phyloP scores from a whole-genome alignment of 2,888 invertebrate species.

The Caradrina clavipalpis region DNA sequence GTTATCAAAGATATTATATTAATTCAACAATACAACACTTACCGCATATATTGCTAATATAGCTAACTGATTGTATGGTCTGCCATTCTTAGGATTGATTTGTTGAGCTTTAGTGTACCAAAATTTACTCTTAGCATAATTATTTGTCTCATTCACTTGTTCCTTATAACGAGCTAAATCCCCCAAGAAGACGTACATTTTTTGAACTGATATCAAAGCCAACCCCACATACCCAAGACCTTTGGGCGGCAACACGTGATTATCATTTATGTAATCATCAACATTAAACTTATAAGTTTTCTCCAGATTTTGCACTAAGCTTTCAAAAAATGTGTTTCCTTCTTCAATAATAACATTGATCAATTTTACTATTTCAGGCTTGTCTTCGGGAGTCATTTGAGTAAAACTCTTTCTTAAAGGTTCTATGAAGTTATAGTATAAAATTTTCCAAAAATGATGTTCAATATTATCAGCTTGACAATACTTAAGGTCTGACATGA shows the following conservation, averaged over 20 bases:
- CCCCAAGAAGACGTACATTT: conserved; percentile 96
- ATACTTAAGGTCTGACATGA: conserved; percentile 95
- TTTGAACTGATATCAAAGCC: conserved; percentile 96
- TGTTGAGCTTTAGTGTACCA: conserved; percentile 98
- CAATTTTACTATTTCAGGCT: conserved; percentile 92
- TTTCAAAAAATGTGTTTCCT: conserved; percentile 95
- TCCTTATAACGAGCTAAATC: conserved; percentile 98
- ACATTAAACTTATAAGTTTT: conserved; percentile 94
- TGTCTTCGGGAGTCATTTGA: conserved; percentile 91
- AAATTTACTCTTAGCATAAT: conserved; percentile 93
- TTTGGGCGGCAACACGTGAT: conserved; percentile 91
- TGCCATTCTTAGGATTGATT: conserved; percentile 98
- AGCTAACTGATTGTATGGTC: conserved; percentile 98
- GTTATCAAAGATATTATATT: background rate
- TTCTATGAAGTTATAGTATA: conserved; percentile 97
- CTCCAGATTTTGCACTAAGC: conserved; percentile 93
- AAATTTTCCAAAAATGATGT: conserved; percentile 97
- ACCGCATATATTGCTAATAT: conserved; percentile 96
- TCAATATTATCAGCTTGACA: conserved; percentile 97
- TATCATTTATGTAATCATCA: conserved; percentile 91
- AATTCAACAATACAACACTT: conserved; percentile 76
- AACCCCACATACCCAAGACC: conserved; percentile 93
- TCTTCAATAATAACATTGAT: conserved; percentile 94
- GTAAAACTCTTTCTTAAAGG: conserved; percentile 93
- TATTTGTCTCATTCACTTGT: conserved; percentile 95